phyloP scores from a whole-genome alignment of 2,888 invertebrate species.

The Amphipoea oculea region DNA sequence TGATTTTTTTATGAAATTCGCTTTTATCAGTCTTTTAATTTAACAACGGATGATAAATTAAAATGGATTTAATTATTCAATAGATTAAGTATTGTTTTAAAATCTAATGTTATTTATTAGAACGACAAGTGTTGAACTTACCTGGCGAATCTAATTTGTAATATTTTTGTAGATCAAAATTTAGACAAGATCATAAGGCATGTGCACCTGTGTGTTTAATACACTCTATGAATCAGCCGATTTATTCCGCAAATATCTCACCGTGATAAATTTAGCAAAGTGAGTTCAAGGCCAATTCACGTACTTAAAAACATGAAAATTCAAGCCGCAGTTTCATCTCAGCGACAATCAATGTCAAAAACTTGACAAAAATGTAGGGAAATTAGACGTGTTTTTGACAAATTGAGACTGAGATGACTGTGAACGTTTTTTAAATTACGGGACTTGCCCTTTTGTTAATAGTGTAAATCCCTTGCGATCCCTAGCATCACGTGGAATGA shows the following conservation, averaged over 20 bases:
- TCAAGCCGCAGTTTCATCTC: not conserved
- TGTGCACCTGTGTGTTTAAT: not conserved
- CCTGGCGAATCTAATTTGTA: not conserved
- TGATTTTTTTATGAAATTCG: slow-evolving; percentile 82
- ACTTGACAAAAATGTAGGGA: not conserved
- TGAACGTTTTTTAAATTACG: not conserved
- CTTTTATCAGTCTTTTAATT: slow-evolving; percentile 87
- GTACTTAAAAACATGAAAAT: not conserved
- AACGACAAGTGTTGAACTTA: slow-evolving; percentile 17
- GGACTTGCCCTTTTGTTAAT: not conserved
- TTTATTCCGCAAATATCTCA: too few species aligned
- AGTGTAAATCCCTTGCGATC: not conserved
- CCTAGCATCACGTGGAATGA: not conserved
- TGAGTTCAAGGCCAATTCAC: not conserved
- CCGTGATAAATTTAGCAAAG: not conserved
- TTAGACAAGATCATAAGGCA: slow-evolving; percentile 15
- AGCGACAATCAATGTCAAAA: not conserved
- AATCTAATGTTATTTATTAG: slow-evolving; percentile 11
- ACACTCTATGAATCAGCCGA: not conserved
- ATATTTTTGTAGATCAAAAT: slow-evolving; percentile 1
- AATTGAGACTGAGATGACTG: not conserved
- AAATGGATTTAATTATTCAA: slow-evolving; percentile 36
- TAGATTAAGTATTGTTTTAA: slow-evolving; percentile 29
- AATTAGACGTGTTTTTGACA: not conserved
- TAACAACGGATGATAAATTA: slow-evolving; percentile 60